A percentile compares a stretch with the other conserved stretches of the same genome.
phyloP scores from a whole-genome alignment of 2,888 invertebrate species.

The Leptinotarsa juncta region DNA sequence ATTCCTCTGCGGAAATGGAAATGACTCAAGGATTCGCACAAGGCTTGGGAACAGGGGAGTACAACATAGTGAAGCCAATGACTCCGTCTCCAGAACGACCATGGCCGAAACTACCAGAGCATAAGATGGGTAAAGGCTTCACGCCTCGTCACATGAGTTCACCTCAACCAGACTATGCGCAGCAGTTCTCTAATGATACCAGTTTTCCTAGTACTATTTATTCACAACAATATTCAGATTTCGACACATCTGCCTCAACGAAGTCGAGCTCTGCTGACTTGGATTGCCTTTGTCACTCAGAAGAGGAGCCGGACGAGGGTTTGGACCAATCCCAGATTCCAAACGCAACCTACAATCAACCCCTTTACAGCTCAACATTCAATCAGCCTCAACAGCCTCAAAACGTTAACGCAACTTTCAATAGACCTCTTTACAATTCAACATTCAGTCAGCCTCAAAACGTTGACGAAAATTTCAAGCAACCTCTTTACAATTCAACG shows the following conservation, averaged over 20 bases:
- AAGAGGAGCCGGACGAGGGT: background rate
- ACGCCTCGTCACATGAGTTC: constrained; percentile 12
- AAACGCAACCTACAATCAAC: background rate
- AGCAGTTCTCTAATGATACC: background rate
- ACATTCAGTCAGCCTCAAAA: background rate
- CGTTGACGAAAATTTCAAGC: background rate
- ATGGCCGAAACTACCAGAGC: constrained; percentile 13
- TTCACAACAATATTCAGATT: background rate
- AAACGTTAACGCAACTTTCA: background rate
- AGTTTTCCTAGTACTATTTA: constrained; percentile 19
- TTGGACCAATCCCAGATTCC: background rate
- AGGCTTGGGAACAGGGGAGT: constrained; percentile 4
- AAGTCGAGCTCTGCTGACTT: background rate
- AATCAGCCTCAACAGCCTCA: background rate
- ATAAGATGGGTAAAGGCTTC: constrained; percentile 6
- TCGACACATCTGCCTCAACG: constrained; percentile 1
- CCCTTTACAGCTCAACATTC: background rate
- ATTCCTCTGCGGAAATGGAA: constrained; percentile 23
- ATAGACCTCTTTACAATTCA: background rate
- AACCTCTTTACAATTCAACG: background rate
- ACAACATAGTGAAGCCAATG: constrained; percentile 15
- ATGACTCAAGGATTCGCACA: background rate
- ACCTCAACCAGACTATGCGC: background rate
- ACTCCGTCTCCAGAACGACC: background rate
- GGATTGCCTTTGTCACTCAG: background rate